Base-by-base conservation (phyloP, 1,140 invertebrate genomes). In the Andricus grossulariae region DNA sequence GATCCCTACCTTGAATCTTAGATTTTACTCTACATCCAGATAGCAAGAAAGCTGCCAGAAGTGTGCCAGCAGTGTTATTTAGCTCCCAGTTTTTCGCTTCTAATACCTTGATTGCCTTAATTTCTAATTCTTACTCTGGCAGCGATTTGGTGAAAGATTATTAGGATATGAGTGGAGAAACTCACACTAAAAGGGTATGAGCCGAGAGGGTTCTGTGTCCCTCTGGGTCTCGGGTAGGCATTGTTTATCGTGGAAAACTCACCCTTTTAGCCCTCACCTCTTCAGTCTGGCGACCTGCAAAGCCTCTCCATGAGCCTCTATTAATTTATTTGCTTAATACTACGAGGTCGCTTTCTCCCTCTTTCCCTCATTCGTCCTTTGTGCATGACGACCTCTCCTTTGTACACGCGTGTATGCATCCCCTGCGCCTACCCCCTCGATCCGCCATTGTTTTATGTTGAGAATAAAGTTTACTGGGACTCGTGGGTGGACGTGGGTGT, bases 251-350 rank as follows among this genome's bases (percentile, higher is more conserved):
- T 82, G 79, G 85, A 87, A 87, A 55, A 73, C 86, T 81, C 85
- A 87, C 84, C 84, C 81, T 80, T 72, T 13, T 19, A 25, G 76
- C 76, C 73, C 75, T 73, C 76, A 32, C 74, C 76, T 77, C 78
- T 73, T 76, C 75, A 57, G 39, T 52, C 72, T 77, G 55, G 71
- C 32, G 72, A 78, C 74, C 75, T 78, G 66, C 76, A 49, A 45
- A 50, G 25, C 77, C 80, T 77, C 76, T 77, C 72, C 73, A 70
- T 79, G 83, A 89, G 84, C 88, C 84, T 85, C 88, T 90, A 90
- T 90, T 89, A 90, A 90, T 90, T 90, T 89, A 90, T 87, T 89
- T 86, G 88, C 87, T 89, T 90, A 89, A 90, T 90, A 90, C 88
- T 88, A 85, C 84, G 75, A 71, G n/a, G 52, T 55, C 66, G 19